Percentiles rank a stretch among this genome's conserved stretches.
Evolutionary conservation across 2,888 invertebrate species (phyloP).

Genomic region (Eupithecia insigniata): DNA sequence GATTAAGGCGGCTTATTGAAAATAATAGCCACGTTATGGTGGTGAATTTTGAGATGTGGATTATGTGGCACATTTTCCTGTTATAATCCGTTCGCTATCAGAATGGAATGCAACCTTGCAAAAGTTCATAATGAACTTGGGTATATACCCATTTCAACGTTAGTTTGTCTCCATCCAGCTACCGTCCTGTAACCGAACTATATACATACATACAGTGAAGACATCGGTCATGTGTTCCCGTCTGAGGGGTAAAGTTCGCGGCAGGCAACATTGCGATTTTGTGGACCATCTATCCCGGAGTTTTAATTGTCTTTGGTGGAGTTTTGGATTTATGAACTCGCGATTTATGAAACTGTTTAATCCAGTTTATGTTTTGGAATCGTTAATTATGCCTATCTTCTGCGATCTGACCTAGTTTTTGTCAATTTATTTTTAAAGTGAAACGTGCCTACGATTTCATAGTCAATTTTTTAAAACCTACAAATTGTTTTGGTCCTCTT

Average conservation of each 20-base stretch:
- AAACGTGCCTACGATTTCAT: not conserved
- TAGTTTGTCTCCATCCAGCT: not conserved
- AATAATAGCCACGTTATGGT: not conserved
- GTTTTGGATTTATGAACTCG: not conserved
- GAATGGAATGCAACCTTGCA: not conserved
- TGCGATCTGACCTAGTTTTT: not conserved
- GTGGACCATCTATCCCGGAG: not conserved
- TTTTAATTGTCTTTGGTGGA: not conserved
- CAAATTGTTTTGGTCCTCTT: not conserved
- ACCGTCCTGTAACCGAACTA: not conserved
- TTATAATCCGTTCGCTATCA: not conserved
- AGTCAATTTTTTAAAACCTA: not conserved
- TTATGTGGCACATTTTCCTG: not conserved
- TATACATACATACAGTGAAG: not conserved
- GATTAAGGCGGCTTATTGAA: not conserved
- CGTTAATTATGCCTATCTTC: not conserved
- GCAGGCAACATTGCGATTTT: not conserved
- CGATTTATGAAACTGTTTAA: constrained; percentile 5
- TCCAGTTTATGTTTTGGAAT: not conserved
- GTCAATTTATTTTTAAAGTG: not conserved
- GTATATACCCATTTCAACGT: not conserved
- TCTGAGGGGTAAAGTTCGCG: not conserved
- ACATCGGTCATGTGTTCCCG: not conserved
- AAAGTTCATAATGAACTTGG: not conserved
- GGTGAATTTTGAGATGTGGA: not conserved